Base-by-base conservation (phyloP, 1,140 invertebrate genomes). In the Hydropsyche tenuis region DNA sequence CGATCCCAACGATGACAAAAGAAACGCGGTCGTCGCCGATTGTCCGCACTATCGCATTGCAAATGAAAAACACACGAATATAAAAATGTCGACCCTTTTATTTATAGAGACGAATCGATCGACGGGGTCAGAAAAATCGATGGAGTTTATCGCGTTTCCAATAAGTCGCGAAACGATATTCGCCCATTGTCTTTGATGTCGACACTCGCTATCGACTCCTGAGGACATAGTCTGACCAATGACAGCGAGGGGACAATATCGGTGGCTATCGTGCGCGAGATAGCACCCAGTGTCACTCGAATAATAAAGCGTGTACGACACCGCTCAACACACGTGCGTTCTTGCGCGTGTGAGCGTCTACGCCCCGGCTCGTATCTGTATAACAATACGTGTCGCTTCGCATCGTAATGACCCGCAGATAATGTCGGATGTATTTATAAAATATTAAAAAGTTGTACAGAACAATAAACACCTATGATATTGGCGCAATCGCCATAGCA, bases 41-140 rank as follows among this genome's bases (percentile, higher is more conserved):
- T n/a, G n/a, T n/a, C n/a, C n/a, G n/a, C n/a, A n/a, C n/a, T n/a
- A n/a, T n/a, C n/a, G n/a, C n/a, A n/a, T n/a, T n/a, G n/a, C n/a
- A n/a, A n/a, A n/a, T 48, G 3, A 48, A 48, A 48, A 14, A 3
- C 2, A 16, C 4, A 48, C 45, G 11, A n/a, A n/a, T 48, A n/a
- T 16, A 16, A 48, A 48, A 48, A 3, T 48, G 3, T 43, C 37
- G 37, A 43, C 37, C 12, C 5, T 12, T 72, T 62, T 72, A 77
- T 77, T 73, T 73, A 74, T 73, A 77, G 73, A 64, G 25, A 4
- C 56, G 56, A 65, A 73, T 77, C 56, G 73, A 77, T 77, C 73
- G 70, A 9, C 9, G 30, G 45, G 76, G 76, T 77, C 76, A 73
- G 22, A 73, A 74, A 77, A 74, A 74, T 73, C 73, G 65, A 77